Percentiles rank a stretch among this genome's conserved stretches.
phyloP scores from a whole-genome alignment of 2,113 vertebrate species.

The Syngnathus scovelli region DNA sequence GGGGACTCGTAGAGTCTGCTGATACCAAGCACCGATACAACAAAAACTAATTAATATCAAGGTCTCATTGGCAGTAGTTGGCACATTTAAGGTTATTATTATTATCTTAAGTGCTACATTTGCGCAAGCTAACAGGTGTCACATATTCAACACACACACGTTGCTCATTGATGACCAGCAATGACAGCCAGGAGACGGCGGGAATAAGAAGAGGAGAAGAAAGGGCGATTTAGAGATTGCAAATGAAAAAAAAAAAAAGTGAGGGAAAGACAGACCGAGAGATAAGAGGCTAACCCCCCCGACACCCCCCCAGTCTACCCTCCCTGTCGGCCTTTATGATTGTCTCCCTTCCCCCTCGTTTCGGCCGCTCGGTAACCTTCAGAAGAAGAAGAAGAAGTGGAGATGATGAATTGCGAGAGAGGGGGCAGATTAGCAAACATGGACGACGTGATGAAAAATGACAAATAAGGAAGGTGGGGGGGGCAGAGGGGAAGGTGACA shows the following conservation, averaged over 20 bases:
- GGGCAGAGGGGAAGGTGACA: constrained; percentile 56
- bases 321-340: constrained; percentile 58
- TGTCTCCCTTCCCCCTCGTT: constrained; percentile 44
- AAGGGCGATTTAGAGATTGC: not conserved
- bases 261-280: constrained; percentile 20
- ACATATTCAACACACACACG: constrained; percentile 3
- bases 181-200: constrained; percentile 42
- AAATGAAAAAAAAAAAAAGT: constrained; percentile 12
- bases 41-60: too few relatives aligned
- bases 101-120: too few relatives aligned
- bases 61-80: too few relatives aligned
- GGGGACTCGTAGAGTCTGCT: too few relatives aligned
- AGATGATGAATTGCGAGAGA: constrained; percentile 75
- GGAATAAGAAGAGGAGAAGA: constrained; percentile 6
- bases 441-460: constrained; percentile 70
- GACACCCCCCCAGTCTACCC: constrained; percentile 5
- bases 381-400: constrained; percentile 40
- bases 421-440: constrained; percentile 69
- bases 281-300: constrained; percentile 30
- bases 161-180: constrained; percentile 8
- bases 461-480: constrained; percentile 56
- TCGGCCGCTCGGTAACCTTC: constrained; percentile 64
- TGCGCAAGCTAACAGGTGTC: constrained; percentile 13
- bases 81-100: too few relatives aligned
- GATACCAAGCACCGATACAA: too few relatives aligned